phyloP scores from a whole-genome alignment of 2,797 vertebrate genomes.

The Sciurus carolinensis region DNA sequence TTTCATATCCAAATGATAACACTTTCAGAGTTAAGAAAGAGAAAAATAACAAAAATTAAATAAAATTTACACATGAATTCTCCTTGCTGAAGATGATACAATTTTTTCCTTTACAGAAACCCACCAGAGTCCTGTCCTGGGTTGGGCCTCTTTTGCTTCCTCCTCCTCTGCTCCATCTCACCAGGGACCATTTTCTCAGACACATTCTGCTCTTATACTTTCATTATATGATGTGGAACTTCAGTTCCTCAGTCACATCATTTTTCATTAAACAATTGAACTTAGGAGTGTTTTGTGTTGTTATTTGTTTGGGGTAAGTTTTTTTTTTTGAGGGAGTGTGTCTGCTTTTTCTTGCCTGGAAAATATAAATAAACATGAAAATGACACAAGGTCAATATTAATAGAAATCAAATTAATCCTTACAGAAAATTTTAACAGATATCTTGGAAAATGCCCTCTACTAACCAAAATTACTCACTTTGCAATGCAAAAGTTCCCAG shows the following conservation, averaged over 20 bases:
- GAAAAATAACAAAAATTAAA: background rate
- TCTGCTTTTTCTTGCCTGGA: background rate
- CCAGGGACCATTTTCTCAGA: background rate
- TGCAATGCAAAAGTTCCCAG: background rate
- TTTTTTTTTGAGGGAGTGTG: background rate
- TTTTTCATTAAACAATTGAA: background rate
- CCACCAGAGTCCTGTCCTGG: background rate
- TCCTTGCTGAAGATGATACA: background rate
- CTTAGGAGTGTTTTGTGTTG: background rate
- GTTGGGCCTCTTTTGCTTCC: background rate
- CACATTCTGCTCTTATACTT: background rate
- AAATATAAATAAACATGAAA: too few species aligned
- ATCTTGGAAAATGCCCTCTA: background rate
- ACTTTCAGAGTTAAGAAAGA: background rate
- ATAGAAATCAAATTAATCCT: constrained; percentile 12
- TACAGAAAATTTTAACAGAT: constrained; percentile 43
- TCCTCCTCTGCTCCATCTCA: background rate
- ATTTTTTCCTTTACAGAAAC: background rate
- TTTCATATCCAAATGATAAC: background rate
- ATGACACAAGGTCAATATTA: too few species aligned
- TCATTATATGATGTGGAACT: background rate
- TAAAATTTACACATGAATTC: background rate
- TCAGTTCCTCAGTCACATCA: background rate
- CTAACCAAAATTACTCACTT: background rate
- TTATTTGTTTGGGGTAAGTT: background rate